A percentile compares a stretch with the other conserved stretches of the same genome.
These are phyloP conservation scores for Tragulus kanchil DNA, from an alignment of 2,113 vertebrate species.

Conservation along the genomic window DNA sequence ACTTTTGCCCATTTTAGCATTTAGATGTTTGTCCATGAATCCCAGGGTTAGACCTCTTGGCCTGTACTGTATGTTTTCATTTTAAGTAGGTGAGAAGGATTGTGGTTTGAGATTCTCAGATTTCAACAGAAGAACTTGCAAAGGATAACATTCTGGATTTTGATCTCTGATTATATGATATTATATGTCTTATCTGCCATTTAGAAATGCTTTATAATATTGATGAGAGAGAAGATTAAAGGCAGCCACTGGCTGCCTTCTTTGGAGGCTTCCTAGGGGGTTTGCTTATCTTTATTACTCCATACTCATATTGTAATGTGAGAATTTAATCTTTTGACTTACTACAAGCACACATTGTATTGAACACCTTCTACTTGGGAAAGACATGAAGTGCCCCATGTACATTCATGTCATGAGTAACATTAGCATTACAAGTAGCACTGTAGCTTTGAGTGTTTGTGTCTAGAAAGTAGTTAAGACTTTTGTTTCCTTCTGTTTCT, in stretches of 20 bases:
- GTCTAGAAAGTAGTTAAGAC: conserved; percentile 22
- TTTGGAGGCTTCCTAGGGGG: conserved; percentile 13
- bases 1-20: conserved; percentile 36
- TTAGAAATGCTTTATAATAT: conserved; percentile 12
- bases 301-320: not conserved
- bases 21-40: conserved; percentile 41
- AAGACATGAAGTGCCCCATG: not conserved
- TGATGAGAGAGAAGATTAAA: conserved; percentile 34
- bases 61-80: not conserved
- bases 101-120: not conserved
- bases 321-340: conserved; percentile 48
- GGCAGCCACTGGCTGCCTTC: not conserved
- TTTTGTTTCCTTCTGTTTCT: conserved; percentile 30
- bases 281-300: conserved; percentile 48
- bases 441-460: not conserved
- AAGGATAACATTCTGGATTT: conserved; percentile 33
- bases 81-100: not conserved
- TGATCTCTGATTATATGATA: not conserved
- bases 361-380: conserved; percentile 47
- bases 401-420: conserved; percentile 8
- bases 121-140: conserved; percentile 32
- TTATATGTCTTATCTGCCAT: conserved; percentile 11
- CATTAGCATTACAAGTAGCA: not conserved
- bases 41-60: not conserved
- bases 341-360: not conserved